These are phyloP conservation scores for Augochlorella aurata DNA, from an alignment of 2,888 invertebrate species.

Conservation along the genomic window DNA sequence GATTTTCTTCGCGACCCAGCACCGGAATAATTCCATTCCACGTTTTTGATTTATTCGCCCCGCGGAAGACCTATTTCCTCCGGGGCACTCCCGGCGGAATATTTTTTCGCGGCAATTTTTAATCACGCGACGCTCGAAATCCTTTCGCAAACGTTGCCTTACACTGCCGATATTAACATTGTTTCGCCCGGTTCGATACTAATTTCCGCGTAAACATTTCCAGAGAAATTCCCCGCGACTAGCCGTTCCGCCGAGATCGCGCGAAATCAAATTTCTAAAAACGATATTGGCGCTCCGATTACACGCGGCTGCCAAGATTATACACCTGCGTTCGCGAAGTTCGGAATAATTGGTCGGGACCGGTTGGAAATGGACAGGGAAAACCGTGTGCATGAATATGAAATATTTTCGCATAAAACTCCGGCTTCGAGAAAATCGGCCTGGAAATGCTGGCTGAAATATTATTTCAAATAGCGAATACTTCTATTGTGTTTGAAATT, in stretches of 20 bases:
- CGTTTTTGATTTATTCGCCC: slow-evolving; percentile 29
- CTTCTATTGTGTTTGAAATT: no score
- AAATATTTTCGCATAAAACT: neutral
- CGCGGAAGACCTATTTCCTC: neutral
- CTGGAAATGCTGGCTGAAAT: no score
- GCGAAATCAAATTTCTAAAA: no score
- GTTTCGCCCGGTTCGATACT: neutral
- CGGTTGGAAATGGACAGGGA: no score
- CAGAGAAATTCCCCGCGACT: neutral
- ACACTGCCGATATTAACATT: neutral
- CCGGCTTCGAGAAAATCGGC: neutral
- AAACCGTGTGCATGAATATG: neutral
- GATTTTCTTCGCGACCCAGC: slow-evolving; percentile 27
- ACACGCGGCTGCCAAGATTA: no score
- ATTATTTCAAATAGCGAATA: no score
- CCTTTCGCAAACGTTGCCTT: neutral
- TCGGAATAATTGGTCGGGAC: no score
- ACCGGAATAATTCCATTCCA: slow-evolving; percentile 28
- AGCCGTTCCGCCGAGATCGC: no score
- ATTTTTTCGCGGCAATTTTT: neutral
- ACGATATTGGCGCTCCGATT: no score
- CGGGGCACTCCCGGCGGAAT: neutral
- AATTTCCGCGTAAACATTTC: neutral
- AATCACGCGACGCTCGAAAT: neutral
- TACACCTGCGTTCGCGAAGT: no score